Evolutionary conservation across 2,113 vertebrate species (phyloP).

Genomic region (Microcebus murinus): DNA sequence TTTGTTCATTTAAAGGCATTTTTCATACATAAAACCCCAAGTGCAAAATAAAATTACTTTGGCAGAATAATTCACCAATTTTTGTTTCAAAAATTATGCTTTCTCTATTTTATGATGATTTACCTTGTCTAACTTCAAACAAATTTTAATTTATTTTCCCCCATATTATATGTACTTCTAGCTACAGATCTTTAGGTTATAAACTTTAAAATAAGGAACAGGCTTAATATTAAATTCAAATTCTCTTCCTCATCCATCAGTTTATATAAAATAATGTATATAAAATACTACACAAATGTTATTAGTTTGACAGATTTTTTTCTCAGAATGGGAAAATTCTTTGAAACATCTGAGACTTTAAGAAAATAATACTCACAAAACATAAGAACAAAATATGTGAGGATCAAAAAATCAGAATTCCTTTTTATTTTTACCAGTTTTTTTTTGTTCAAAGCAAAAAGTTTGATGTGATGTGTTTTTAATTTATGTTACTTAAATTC

Average conservation of each 20-base stretch:
- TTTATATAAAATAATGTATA: constrained; percentile 4
- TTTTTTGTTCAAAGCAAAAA: constrained; percentile 35
- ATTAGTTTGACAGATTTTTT: neutral
- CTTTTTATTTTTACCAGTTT: neutral
- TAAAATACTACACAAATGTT: constrained; percentile 14
- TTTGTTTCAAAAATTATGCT: neutral
- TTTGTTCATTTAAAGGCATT: neutral
- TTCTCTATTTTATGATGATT: neutral
- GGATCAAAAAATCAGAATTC: neutral
- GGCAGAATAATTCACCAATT: neutral
- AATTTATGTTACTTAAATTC: constrained; percentile 65
- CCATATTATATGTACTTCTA: neutral
- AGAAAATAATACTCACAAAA: constrained; percentile 47
- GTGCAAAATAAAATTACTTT: neutral
- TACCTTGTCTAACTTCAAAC: constrained; percentile 20
- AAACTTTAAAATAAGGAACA: constrained; percentile 9
- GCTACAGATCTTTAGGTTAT: neutral
- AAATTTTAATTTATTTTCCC: neutral
- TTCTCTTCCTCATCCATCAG: neutral
- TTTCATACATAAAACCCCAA: neutral
- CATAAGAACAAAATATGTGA: neutral
- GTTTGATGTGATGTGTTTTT: constrained; percentile 67
- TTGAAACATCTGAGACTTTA: constrained; percentile 43
- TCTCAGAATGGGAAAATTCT: neutral
- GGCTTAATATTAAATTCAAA: neutral